Conservation (phyloP, 92 coral and sea anemone species). For the Epizoanthus fatuus region DNA sequence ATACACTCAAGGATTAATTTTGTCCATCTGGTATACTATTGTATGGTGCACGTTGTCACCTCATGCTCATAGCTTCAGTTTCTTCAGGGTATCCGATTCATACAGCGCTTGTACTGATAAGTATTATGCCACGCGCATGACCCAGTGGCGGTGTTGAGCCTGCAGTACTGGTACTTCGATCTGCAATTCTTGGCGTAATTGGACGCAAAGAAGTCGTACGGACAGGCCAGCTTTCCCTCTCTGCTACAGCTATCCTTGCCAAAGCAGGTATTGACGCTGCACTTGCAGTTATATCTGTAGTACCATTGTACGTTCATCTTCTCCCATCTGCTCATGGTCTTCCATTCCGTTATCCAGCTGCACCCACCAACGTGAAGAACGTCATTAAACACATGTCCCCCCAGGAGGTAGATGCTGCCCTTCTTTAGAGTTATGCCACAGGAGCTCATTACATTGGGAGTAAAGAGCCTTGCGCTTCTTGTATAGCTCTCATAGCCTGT, state of each 20-base stretch:
- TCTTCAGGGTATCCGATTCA: conserved; percentile 8
- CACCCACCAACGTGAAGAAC: not conserved
- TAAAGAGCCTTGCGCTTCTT: not conserved
- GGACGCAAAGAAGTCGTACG: not conserved
- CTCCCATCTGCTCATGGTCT: not conserved
- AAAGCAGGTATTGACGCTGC: conserved; percentile 7
- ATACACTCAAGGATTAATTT: too few species aligned
- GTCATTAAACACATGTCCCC: not conserved
- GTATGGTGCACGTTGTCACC: not conserved
- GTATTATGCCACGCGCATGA: conserved; percentile 35
- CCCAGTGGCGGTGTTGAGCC: not conserved
- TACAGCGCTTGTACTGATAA: conserved; percentile 7
- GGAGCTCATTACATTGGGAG: not conserved
- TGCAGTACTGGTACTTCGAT: conserved; percentile 7
- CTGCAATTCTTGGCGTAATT: not conserved
- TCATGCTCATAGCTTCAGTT: not conserved
- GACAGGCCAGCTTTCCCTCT: not conserved
- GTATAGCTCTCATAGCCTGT: not conserved
- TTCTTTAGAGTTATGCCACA: conserved; percentile 1
- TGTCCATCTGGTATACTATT: not conserved
- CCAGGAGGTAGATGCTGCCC: not conserved
- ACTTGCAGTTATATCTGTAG: not conserved
- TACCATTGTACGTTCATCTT: not conserved
- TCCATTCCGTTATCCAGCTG: not conserved
- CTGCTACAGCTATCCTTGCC: not conserved